Evolutionary conservation across 2,888 invertebrate genomes (phyloP), one percentile per base, ranked within the genome.

Genomic region (Oconnorella tubifera): DNA sequence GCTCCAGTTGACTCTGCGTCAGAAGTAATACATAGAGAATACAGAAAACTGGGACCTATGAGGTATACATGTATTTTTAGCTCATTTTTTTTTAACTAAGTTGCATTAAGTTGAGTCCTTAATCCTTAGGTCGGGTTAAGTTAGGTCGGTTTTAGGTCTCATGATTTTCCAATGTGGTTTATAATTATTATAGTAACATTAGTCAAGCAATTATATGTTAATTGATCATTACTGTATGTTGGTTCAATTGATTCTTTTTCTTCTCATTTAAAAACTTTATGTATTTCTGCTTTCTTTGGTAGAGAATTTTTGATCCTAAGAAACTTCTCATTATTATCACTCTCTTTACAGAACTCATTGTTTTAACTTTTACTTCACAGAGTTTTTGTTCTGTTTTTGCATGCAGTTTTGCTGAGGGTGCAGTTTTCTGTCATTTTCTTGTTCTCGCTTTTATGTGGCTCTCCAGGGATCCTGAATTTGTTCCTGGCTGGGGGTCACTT

Each of bases 41-140:
- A 77, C 65, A 62, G 67, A 25, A 74, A 72, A 50, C 72, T 78
- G 1, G 78, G 78, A 3, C 68, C 73, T 2, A 70, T 78, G 23
- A 75, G 73, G 78, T 78, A 49, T 33, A 19, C 3, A 33, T 23
- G 40, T 19, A 2, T 27, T 23, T 33, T 3, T 6, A 19, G 1
- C 4, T 31, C 6, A 33, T n/a, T 58, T 19, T 40, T 40, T 40
- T 10, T 40, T 40, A 40, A 14, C 10, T 14, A 40, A 14, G 10
- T 40, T 10, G 19, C 19, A 10, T 40, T 14, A 40, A 40, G 40
- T 14, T 40, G 40, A 40, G 10, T 40, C 10, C 10, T 40, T 25
- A 14, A 53, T n/a, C n/a, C n/a, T n/a, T n/a, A n/a, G n/a, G n/a
- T n/a, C n/a, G n/a, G n/a, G n/a, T n/a, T n/a, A n/a, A n/a, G n/a